Base-by-base conservation (phyloP, 1,140 invertebrate species). In the Lamellibrachia luymesi region DNA sequence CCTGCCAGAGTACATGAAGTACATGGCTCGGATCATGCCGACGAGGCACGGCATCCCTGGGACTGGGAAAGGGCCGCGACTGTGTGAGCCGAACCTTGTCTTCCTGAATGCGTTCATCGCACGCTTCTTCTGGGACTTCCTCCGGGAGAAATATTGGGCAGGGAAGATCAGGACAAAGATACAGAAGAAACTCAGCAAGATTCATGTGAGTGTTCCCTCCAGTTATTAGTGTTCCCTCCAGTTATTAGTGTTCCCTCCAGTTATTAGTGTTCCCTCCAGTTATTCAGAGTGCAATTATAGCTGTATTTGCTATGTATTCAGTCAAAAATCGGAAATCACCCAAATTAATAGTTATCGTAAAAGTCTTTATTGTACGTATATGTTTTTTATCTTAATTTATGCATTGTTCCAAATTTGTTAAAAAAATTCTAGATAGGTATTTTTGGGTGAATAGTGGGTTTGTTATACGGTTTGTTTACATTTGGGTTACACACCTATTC, bases 151-250 rank as follows among this genome's bases (percentile, higher is more conserved):
- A 80, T 97, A 97, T 51, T 97, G 97, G 95, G 97, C 95, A 17
- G 97, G 97, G 56, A 96, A 96, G 94, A 96, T 97, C 7, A 95
- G 95, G 92, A 97, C 98, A 49, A 98, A 98, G 94, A 97, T 99
- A 95, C 98, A 99, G 96, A 97, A 97, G 94, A 99, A 99, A 97
- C 96, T 99, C 1, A 97, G 97, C 94, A 98, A 98, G 93, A 98
- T 99, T 94, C 98, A 98, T 96, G 97, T 97, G 95, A 95, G 96
- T 92, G 13, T 80, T 80, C 25, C 64, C 2, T 80, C 17, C 2
- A 22, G 17, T 80, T 80, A 22, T 22, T 80, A n/a, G n/a, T n/a
- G n/a, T n/a, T n/a, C n/a, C n/a, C n/a, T n/a, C n/a, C n/a, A n/a
- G n/a, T n/a, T n/a, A n/a, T n/a, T n/a, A n/a, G n/a, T n/a, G n/a